Conservation (phyloP, 2,113 vertebrate genomes). For the Anas platyrhynchos region DNA sequence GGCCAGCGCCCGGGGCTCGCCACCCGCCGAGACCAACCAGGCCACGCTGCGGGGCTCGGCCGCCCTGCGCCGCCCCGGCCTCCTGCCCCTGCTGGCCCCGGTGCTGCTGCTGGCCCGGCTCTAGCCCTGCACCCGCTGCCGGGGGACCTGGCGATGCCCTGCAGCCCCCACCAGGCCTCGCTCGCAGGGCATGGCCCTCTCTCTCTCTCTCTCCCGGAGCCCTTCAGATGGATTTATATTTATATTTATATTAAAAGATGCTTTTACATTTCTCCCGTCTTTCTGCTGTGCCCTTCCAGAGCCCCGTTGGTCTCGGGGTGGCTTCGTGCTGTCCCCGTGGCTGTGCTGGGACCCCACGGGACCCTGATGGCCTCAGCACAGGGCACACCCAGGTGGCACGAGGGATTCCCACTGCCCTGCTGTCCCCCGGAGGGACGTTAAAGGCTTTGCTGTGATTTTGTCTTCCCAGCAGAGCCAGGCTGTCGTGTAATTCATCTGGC, state of each 20-base stretch:
- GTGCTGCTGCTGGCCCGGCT: conserved; percentile 47
- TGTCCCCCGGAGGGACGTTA: neutral
- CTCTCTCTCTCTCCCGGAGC: neutral
- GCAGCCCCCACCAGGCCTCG: neutral
- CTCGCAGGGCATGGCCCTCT: neutral
- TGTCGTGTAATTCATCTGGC: neutral
- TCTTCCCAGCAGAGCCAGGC: neutral
- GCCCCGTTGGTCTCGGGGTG: neutral
- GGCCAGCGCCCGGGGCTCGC: conserved; percentile 55
- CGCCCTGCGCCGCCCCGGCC: neutral
- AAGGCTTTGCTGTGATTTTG: neutral
- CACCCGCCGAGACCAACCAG: conserved; percentile 84
- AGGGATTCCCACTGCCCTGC: neutral
- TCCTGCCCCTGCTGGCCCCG: conserved; percentile 54
- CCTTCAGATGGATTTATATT: conserved; percentile 80
- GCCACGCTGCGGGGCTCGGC: conserved; percentile 82
- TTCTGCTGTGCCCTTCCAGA: neutral
- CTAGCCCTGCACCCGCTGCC: conserved; percentile 14
- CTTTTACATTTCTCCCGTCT: conserved; percentile 62
- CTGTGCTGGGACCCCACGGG: rapidly evolving
- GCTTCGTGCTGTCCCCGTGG: rapidly evolving
- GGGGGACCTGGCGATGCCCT: neutral
- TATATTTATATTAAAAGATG: conserved; percentile 78
- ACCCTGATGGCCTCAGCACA: rapidly evolving
- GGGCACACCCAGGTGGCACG: neutral